Conservation (phyloP, 1,140 invertebrate genomes). For the Holotrichia oblita region DNA sequence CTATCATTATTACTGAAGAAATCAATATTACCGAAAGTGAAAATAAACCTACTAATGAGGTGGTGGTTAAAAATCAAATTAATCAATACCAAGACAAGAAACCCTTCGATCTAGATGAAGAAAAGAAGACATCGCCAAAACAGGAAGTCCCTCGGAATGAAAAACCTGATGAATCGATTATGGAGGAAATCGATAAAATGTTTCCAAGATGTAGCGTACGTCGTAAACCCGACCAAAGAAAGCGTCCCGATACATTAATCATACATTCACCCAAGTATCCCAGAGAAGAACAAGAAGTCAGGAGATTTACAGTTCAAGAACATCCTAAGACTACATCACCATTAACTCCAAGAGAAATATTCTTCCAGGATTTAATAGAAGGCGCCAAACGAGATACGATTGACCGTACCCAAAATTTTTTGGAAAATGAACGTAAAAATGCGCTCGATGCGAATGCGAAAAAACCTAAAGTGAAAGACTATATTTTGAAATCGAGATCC, state of each 20-base stretch:
- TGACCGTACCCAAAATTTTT: slow-evolving; percentile 42
- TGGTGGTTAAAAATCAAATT: too few relatives aligned
- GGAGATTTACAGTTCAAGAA: slow-evolving; percentile 35
- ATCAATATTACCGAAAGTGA: not conserved
- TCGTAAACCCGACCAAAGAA: slow-evolving; percentile 38
- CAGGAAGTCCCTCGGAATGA: not conserved
- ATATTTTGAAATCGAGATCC: slow-evolving; percentile 31
- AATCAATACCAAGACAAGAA: not conserved
- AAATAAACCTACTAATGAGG: not conserved
- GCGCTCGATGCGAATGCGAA: slow-evolving; percentile 32
- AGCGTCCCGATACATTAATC: slow-evolving; percentile 32
- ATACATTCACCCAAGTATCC: slow-evolving; percentile 28
- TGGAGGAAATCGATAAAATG: slow-evolving; percentile 39
- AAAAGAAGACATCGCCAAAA: not conserved
- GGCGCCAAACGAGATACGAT: slow-evolving; percentile 50
- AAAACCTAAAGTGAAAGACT: slow-evolving; percentile 38
- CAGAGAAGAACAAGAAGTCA: slow-evolving; percentile 6
- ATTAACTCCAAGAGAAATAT: slow-evolving; percentile 60
- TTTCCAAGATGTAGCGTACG: slow-evolving; percentile 44
- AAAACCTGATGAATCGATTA: slow-evolving; percentile 15
- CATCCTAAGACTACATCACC: slow-evolving; percentile 45
- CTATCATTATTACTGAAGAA: slow-evolving; percentile 8
- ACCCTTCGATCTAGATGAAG: not conserved
- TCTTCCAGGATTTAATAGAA: slow-evolving; percentile 61
- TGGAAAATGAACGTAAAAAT: slow-evolving; percentile 47